phyloP scores from a whole-genome alignment of 2,888 invertebrate genomes.

The Andrena minutula region DNA sequence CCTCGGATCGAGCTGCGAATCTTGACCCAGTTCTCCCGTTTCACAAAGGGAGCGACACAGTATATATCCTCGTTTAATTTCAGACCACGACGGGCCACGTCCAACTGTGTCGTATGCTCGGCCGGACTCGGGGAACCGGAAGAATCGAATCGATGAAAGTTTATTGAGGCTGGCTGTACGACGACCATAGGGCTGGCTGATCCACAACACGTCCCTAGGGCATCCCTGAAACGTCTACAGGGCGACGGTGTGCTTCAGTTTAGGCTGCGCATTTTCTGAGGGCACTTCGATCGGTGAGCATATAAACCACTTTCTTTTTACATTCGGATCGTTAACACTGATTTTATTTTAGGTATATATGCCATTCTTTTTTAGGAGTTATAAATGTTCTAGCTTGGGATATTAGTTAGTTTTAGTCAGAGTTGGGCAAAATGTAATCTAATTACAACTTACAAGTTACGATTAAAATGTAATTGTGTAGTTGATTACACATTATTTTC shows the following conservation, averaged over 20 bases:
- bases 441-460: too few species aligned
- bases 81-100: conserved; percentile 39
- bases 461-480: too few species aligned
- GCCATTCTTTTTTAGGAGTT: too few species aligned
- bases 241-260: neutral
- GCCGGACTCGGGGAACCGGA: conserved; percentile 43
- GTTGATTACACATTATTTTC: too few species aligned
- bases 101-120: conserved; percentile 30
- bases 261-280: neutral
- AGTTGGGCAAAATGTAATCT: too few species aligned
- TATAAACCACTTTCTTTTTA: neutral
- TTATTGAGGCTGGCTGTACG: conserved; percentile 44
- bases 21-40: conserved; percentile 57
- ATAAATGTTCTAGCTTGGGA: too few species aligned
- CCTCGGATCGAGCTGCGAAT: conserved; percentile 52
- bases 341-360: too few species aligned
- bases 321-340: neutral
- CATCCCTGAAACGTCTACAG: neutral
- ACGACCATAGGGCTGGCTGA: conserved; percentile 12
- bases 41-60: conserved; percentile 44
- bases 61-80: conserved; percentile 61
- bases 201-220: conserved; percentile 2
- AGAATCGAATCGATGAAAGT: conserved; percentile 63
- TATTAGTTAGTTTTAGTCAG: too few species aligned
- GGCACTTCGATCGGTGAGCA: neutral